phyloP scores from a whole-genome alignment of 2,888 invertebrate species.

The Tipula helvola region DNA sequence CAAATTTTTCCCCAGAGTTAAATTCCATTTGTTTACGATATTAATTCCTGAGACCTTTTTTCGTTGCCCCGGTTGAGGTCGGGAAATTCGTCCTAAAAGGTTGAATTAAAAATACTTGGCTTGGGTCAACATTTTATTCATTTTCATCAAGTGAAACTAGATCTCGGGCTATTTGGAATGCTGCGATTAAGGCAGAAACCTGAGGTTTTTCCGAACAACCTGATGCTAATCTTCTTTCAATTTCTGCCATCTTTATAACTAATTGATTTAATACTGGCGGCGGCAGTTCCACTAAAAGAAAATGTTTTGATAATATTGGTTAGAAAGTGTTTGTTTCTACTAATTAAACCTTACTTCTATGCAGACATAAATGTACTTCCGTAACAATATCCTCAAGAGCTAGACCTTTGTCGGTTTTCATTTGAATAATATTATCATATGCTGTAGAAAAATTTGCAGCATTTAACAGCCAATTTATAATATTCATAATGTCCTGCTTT shows the following conservation, averaged over 20 bases:
- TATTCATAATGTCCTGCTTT: constrained; percentile 73
- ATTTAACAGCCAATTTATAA: constrained; percentile 76
- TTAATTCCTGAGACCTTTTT: too few relatives aligned
- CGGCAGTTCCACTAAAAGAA: constrained; percentile 72
- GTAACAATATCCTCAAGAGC: constrained; percentile 88
- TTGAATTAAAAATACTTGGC: background rate
- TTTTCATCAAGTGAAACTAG: constrained; percentile 23
- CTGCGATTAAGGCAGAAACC: constrained; percentile 75
- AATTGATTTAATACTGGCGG: constrained; percentile 62
- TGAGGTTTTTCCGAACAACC: constrained; percentile 89
- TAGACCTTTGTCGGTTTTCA: constrained; percentile 80
- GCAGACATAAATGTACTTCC: constrained; percentile 76
- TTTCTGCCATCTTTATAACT: constrained; percentile 75
- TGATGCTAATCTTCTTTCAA: constrained; percentile 72
- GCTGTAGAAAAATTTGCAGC: constrained; percentile 62
- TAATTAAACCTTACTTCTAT: constrained; percentile 56
- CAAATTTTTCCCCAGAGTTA: too few relatives aligned
- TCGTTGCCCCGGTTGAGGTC: too few relatives aligned
- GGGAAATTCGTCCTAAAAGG: too few relatives aligned
- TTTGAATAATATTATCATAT: constrained; percentile 65
- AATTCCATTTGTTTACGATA: too few relatives aligned
- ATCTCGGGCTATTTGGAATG: constrained; percentile 67
- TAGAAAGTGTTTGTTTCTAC: background rate
- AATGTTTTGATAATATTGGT: background rate
- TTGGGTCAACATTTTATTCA: background rate